These are phyloP conservation scores for Bos taurus DNA, from an alignment of 2,113 vertebrate genomes.

Conservation along the genomic window DNA sequence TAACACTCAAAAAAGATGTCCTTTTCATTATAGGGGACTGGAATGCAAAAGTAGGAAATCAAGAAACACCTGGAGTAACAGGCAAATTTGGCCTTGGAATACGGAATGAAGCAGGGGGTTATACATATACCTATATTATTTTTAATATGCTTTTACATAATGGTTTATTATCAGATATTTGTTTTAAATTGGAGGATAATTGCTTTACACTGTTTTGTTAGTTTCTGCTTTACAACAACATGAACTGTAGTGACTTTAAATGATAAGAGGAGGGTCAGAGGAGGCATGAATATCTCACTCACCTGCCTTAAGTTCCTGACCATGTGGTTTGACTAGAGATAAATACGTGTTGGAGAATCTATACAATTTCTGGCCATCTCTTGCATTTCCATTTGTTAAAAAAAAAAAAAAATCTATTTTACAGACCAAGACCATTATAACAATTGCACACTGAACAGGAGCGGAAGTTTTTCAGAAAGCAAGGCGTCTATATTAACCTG, in stretches of 20 bases:
- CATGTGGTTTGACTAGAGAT: neutral
- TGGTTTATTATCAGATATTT: neutral
- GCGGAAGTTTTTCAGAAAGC: neutral
- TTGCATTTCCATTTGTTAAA: neutral
- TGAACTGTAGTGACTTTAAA: neutral
- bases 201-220: neutral
- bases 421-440: neutral
- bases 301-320: neutral
- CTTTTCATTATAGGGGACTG: too few relatives aligned
- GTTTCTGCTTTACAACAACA: neutral
- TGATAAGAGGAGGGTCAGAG: fast-evolving
- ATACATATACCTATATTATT: neutral
- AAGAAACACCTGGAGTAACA: too few relatives aligned
- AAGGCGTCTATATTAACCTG: neutral
- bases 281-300: neutral
- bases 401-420: neutral
- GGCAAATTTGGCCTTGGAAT: too few relatives aligned
- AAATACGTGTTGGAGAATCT: neutral
- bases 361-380: neutral
- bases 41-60: too few relatives aligned
- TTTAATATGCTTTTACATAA: neutral
- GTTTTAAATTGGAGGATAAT: neutral
- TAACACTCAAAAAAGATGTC: too few relatives aligned
- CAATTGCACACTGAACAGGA: neutral
- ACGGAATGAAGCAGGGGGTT: neutral